Conservation (phyloP, 2,797 vertebrate species). For the Gymnothorax javanicus region DNA sequence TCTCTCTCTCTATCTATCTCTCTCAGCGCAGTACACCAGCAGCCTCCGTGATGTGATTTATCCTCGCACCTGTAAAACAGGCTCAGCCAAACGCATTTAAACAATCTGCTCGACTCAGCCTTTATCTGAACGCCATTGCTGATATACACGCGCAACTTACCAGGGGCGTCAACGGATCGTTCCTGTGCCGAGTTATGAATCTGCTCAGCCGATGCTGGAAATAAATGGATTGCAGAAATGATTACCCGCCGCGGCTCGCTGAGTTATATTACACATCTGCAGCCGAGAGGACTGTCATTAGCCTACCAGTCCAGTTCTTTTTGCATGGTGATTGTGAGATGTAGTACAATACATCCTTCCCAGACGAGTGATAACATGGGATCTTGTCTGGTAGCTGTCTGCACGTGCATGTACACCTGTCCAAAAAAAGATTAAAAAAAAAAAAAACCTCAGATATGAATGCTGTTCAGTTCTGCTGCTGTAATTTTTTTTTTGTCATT, state of each 20-base stretch:
- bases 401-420: neutral
- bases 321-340: neutral
- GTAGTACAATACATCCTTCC: neutral
- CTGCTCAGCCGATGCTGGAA: slow-evolving; percentile 20
- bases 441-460: no score
- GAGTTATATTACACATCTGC: neutral
- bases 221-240: slow-evolving; percentile 3
- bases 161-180: slow-evolving; percentile 40
- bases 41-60: slow-evolving; percentile 58
- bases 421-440: neutral
- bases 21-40: slow-evolving; percentile 56
- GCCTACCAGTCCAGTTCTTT: neutral
- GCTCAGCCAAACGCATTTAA: slow-evolving; percentile 55
- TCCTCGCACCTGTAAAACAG: slow-evolving; percentile 55
- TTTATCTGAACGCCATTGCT: slow-evolving; percentile 46
- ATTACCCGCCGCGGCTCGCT: neutral
- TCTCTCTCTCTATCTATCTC: slow-evolving; percentile 23
- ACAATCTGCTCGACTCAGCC: slow-evolving; percentile 49
- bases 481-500: no score
- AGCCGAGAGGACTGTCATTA: neutral
- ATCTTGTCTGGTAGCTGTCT: neutral
- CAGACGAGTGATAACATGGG: neutral
- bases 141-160: slow-evolving; percentile 59
- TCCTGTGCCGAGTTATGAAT: slow-evolving; percentile 42
- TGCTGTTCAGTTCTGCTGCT: no score